Evolutionary conservation across 2,797 vertebrate genomes (phyloP), one percentile per base, ranked within the genome.

Genomic region (Steatocranus sp.): DNA sequence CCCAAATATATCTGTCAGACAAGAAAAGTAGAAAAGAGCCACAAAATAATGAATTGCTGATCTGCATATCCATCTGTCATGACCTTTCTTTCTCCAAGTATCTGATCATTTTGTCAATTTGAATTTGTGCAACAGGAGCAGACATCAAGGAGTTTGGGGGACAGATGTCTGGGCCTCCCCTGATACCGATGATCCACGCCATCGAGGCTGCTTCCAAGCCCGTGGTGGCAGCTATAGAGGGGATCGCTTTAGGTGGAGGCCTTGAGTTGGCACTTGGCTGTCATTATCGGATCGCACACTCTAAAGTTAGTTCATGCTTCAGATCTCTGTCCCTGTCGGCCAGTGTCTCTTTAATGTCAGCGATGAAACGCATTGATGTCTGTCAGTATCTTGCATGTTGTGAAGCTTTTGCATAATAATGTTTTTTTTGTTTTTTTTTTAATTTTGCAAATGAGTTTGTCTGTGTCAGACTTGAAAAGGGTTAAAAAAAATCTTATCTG

Each of bases 221-320:
- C 0, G 91, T 98, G 91, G 97, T 99, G 85, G 98, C 98, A 2
- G 98, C 97, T 74, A 98, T 99, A 54, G 97, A 99, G 83, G 97
- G 97, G 1, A 0, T 96, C 3, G 98, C 98, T 48, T 85, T 99
- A 2, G 98, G 98, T 12, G 98, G 98, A 25, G 98, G 97, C 8
- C 95, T 99, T 6, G 98, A 99, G 91, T 85, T 99, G 81, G 97
- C 97, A 0, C 95, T 99, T 34, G 96, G 95, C 83, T 99, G 97
- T 94, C 98, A 99, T 93, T 99, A 99, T 87, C 96, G 98, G 38
- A 85, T 99, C 5, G 96, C 97, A 25, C 96, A 98, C 12, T 85
- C 86, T 32, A 94, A 97, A 96, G 98, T 98, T 46, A 84, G 93
- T 88, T 54, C 23, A 81, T 50, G 15, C 54, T 66, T 88, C 36